These are phyloP conservation scores for Ceratina australensis DNA, from an alignment of 1,140 invertebrate genomes.

Conservation along the genomic window DNA sequence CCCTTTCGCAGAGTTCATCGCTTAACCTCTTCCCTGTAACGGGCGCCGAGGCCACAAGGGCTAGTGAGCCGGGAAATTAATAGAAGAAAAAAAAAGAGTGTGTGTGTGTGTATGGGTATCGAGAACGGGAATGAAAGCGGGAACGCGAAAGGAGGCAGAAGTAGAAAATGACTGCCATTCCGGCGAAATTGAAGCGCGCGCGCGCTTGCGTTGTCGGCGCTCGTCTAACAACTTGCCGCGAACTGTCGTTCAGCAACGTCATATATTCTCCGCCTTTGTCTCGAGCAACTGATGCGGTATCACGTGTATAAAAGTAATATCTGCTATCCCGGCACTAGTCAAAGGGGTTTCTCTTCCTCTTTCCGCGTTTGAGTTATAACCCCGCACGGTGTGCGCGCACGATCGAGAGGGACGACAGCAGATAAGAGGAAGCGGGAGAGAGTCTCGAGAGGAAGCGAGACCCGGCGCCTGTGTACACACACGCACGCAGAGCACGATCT, in stretches of 20 bases:
- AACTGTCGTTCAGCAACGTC: slow-evolving; percentile 7
- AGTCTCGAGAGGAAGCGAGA: slow-evolving; percentile 30
- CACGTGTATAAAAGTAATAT: slow-evolving; percentile 64
- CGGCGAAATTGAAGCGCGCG: slow-evolving; percentile 49
- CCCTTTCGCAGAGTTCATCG: background rate
- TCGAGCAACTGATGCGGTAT: slow-evolving; percentile 59
- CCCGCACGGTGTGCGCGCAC: background rate
- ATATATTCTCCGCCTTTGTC: slow-evolving; percentile 55
- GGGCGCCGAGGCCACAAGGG: background rate
- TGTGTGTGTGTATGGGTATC: too few species aligned
- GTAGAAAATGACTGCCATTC: slow-evolving; percentile 53
- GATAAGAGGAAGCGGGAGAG: slow-evolving; percentile 9
- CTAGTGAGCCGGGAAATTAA: slow-evolving; percentile 31
- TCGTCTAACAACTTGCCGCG: slow-evolving; percentile 30
- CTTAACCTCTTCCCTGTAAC: slow-evolving; percentile 29
- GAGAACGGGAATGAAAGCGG: too few species aligned
- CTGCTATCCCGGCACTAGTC: slow-evolving; percentile 51
- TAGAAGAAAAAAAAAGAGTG: background rate
- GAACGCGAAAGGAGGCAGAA: background rate
- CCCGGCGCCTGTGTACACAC: slow-evolving; percentile 20
- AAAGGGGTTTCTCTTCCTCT: slow-evolving; percentile 46
- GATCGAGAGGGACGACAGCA: background rate
- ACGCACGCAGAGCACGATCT: background rate
- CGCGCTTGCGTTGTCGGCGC: background rate
- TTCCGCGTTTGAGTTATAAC: slow-evolving; percentile 60